Evolutionary conservation across 2,113 vertebrate genomes (phyloP).

Genomic region (Pelodiscus sinensis): DNA sequence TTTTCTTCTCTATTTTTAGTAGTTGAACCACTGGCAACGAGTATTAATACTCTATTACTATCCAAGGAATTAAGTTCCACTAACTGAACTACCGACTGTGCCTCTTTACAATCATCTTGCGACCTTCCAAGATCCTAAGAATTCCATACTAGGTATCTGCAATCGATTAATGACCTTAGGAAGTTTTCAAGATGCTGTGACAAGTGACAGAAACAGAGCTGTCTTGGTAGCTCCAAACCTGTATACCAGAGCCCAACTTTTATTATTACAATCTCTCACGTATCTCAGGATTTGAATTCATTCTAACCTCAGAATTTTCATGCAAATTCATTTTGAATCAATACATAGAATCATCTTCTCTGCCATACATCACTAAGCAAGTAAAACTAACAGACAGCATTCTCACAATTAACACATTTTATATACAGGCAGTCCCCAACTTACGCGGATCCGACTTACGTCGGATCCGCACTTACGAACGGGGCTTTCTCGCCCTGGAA

Average conservation of each 20-base stretch:
- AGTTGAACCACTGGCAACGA: fast-evolving
- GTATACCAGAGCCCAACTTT: not conserved
- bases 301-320: not conserved
- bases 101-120: not conserved
- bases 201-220: not conserved
- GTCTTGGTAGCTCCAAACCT: not conserved
- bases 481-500: no score
- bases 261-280: not conserved
- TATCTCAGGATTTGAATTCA: not conserved
- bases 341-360: not conserved
- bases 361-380: not conserved
- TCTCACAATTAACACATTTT: not conserved
- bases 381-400: not conserved
- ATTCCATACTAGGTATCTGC: not conserved
- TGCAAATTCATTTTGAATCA: not conserved
- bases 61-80: not conserved
- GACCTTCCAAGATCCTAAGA: not conserved
- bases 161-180: not conserved
- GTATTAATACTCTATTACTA: not conserved
- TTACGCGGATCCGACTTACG: no score
- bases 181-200: not conserved
- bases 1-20: not conserved
- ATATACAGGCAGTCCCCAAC: no score
- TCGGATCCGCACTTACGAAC: no score
- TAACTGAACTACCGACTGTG: not conserved